Conservation (phyloP, 1,140 invertebrate species). For the Calephelis virginiensis region DNA sequence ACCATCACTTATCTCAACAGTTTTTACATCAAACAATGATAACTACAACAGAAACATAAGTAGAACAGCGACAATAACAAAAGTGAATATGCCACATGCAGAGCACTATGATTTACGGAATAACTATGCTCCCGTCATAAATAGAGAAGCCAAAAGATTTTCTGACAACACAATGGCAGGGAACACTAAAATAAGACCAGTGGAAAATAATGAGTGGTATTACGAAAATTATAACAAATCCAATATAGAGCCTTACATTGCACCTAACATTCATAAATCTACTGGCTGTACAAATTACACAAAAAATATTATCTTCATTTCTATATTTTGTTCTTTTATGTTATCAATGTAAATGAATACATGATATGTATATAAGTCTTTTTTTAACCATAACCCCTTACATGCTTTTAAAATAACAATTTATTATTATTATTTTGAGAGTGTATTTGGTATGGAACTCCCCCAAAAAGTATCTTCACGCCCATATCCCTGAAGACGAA, state of each 20-base stretch:
- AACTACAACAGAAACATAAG: conserved; percentile 48
- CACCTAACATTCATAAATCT: conserved; percentile 64
- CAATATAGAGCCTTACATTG: conserved; percentile 83
- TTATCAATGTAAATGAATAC: conserved; percentile 24
- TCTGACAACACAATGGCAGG: conserved; percentile 41
- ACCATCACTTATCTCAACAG: conserved; percentile 58
- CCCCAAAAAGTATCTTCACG: no score
- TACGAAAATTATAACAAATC: conserved; percentile 88
- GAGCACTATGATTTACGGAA: conserved; percentile 57
- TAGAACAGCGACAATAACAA: conserved; percentile 65
- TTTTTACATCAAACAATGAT: conserved; percentile 52
- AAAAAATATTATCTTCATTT: conserved; percentile 23
- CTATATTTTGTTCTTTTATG: conserved; percentile 21
- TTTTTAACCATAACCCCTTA: no score
- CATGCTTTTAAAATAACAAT: no score
- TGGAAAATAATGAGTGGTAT: conserved; percentile 85
- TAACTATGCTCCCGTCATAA: conserved; percentile 57
- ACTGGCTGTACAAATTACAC: conserved; percentile 26
- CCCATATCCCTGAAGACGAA: no score
- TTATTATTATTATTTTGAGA: no score
- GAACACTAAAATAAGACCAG: conserved; percentile 50
- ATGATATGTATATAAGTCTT: neutral
- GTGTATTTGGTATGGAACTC: no score
- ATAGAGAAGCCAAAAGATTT: conserved; percentile 72
- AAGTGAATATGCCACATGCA: conserved; percentile 63